Evolutionary conservation across 2,797 vertebrate species (phyloP), one percentile per base, ranked within the genome.

Genomic region (Alosa sapidissima): DNA sequence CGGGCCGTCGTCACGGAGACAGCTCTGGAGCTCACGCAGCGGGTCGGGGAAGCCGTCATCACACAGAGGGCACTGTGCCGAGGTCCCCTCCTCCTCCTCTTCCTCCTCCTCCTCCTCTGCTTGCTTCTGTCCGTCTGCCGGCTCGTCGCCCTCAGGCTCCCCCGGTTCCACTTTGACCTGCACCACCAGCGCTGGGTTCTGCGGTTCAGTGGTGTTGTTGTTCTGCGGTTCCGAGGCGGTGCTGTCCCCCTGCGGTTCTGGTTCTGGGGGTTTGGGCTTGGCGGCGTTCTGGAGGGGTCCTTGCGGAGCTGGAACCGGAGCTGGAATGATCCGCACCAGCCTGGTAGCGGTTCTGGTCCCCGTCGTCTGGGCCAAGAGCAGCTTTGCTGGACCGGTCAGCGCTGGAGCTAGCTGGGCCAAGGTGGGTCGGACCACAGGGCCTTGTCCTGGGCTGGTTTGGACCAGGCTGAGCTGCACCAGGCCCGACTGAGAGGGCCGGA

Each of bases 11-110:
- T 36, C 68, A 5, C 16, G 33, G 68, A 33, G 16, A 45, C 68
- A 16, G 68, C 55, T 21, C 55, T 21, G 55, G 19, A 58, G 55
- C 19, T 16, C 55, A 5, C 19, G 55, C 19, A 58, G 55, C 3
- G 9, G 96, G 96, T 87, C 98, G 97, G 92, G 96, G 19, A 5
- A 58, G 5, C 55, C 55, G 55, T 58, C 55, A 5, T 58, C 55
- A n/a, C 55, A 58, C 55, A 58, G 55, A 7, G 55, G 55, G 19
- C 55, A 58, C 55, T 58, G 55, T 6, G 19, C 19, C 5, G 55
- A 21, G 19, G 16, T 7, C 19, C 19, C 55, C 19, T 58, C 55
- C 19, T 58, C 52, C 0, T 55, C 52, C 52, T 58, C 54, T 19
- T 55, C 54, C 54, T 5, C 2, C 14, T 49, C 48, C 10, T 9